Evolutionary conservation across 2,888 invertebrate species (phyloP), one percentile per base, ranked within the genome.

Genomic region (Lydus trimaculatus): DNA sequence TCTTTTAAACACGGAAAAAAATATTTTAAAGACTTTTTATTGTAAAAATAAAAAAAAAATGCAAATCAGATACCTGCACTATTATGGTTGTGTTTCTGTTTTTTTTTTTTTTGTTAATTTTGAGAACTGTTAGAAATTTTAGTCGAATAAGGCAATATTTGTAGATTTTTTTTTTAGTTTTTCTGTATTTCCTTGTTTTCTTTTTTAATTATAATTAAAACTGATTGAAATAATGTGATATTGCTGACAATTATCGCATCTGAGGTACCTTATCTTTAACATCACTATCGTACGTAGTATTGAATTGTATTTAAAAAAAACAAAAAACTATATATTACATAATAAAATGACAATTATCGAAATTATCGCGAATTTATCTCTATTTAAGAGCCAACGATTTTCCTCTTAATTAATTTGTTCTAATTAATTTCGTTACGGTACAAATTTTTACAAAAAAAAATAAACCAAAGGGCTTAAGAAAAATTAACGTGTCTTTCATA

Each of bases 231-330:
- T 56, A 56, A 79, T 81, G 81, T 81, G 81, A 81, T 81, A 81
- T 78, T 56, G 78, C 81, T 80, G 83, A 84, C 84, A 84, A 84
- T 70, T 73, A 77, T 81, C 76, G 71, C 77, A 76, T 79, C 80
- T 79, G 77, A 75, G 76, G 77, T 79, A 81, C 75, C 79, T 80
- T 79, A 71, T 70, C 71, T 72, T 74, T 72, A 75, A 75, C 77
- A 76, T 78, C 78, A 78, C 76, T 76, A 75, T 74, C 71, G 71
- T 71, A 67, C 71, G 67, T 71, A 71, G 65, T 56, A 56, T 71
- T 65, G 62, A 64, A 64, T 25, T 56, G 56, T 56, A 56, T 56
- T 56, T 25, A 56, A 61, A 69, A 65, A 69, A 61, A 43, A 43
- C 6, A n/a, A n/a, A 65, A 64, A 36, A 67, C 65, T 63, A 65